These are phyloP conservation scores for Labroides dimidiatus DNA, from an alignment of 2,797 vertebrate genomes.

Conservation along the genomic window DNA sequence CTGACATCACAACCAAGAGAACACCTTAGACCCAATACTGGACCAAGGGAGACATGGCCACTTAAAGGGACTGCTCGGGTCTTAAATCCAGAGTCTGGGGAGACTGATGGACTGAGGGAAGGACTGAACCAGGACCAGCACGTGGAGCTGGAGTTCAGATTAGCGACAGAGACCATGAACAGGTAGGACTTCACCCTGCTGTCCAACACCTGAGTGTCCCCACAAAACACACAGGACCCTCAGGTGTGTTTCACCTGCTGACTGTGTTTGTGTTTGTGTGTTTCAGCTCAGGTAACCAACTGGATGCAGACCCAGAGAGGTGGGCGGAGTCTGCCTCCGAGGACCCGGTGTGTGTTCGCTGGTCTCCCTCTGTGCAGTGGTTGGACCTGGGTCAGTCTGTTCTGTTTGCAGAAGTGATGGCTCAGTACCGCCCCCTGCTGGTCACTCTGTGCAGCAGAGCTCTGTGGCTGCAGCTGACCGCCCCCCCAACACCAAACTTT, in stretches of 20 bases:
- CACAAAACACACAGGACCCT: no score
- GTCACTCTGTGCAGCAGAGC: constrained; percentile 69
- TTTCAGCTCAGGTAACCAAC: background rate
- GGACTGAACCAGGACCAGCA: background rate
- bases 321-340: constrained; percentile 5
- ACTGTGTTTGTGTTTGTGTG: background rate
- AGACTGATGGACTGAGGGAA: background rate
- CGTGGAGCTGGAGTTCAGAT: background rate
- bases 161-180: background rate
- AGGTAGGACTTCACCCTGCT: background rate
- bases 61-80: background rate
- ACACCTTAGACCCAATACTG: constrained; percentile 2
- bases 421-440: constrained; percentile 70
- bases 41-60: background rate
- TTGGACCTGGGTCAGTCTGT: constrained; percentile 62
- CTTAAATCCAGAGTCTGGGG: background rate
- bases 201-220: no score
- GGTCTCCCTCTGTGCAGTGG: constrained; percentile 64
- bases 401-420: constrained; percentile 62
- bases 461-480: constrained; percentile 62
- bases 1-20: constrained; percentile 45
- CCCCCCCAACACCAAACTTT: constrained; percentile 23
- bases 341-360: constrained; percentile 6
- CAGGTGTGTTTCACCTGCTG: no score
- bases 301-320: constrained; percentile 3